These are phyloP conservation scores for Anoplophora glabripennis DNA, from an alignment of 1,140 invertebrate genomes.

Conservation along the genomic window DNA sequence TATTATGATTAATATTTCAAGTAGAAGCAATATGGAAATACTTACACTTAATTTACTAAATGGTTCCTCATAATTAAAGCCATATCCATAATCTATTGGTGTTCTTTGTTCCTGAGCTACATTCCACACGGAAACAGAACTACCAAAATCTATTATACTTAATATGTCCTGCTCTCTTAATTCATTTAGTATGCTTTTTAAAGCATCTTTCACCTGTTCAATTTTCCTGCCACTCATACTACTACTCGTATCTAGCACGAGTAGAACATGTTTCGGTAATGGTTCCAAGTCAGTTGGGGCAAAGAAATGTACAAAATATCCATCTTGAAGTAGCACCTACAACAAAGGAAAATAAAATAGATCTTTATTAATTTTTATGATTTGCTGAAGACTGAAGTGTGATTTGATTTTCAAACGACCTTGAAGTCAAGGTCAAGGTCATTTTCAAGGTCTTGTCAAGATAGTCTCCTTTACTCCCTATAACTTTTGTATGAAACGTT, in stretches of 20 bases:
- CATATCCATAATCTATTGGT: too few species aligned
- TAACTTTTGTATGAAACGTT: too few species aligned
- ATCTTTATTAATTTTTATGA: not conserved
- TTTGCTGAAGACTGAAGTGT: too few species aligned
- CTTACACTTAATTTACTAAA: too few species aligned
- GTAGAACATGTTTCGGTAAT: conserved; percentile 66
- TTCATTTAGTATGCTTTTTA: conserved; percentile 62
- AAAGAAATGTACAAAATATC: conserved; percentile 75
- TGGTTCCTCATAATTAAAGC: too few species aligned
- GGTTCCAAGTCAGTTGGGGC: conserved; percentile 58
- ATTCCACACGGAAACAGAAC: conserved; percentile 49
- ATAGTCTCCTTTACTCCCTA: too few species aligned
- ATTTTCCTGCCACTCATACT: conserved; percentile 68
- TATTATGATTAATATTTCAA: too few species aligned
- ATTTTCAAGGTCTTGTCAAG: too few species aligned
- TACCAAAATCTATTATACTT: conserved; percentile 62
- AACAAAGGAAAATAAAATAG: not conserved
- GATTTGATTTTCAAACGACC: too few species aligned
- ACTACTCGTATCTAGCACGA: conserved; percentile 67
- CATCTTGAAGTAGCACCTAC: conserved; percentile 58
- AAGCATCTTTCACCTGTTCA: conserved; percentile 62
- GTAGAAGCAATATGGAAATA: too few species aligned
- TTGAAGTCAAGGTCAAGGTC: too few species aligned
- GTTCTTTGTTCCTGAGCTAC: too few species aligned
- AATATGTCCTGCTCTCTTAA: conserved; percentile 62